Percentiles rank a stretch among this genome's conserved stretches.
phyloP scores from a whole-genome alignment of 2,888 invertebrate genomes.

The Leptinotarsa rubiginosa region DNA sequence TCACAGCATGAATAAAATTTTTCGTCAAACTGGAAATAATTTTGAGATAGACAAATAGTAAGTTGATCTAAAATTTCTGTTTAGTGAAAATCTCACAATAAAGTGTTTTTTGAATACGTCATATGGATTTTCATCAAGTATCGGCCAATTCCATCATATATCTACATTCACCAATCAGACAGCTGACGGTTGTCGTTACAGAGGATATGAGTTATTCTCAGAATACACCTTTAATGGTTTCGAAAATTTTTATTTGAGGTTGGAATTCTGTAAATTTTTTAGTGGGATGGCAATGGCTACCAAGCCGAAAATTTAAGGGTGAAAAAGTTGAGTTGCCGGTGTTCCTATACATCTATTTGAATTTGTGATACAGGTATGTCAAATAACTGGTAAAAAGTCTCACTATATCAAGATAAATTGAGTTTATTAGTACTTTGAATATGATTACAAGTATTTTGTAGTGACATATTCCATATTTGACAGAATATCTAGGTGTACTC shows the following conservation, averaged over 20 bases:
- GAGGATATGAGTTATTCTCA: neutral
- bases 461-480: slow-evolving; percentile 13
- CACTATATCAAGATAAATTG: slow-evolving; percentile 14
- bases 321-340: slow-evolving; percentile 31
- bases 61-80: no score
- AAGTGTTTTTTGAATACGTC: no score
- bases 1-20: no score
- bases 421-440: slow-evolving; percentile 1
- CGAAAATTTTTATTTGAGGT: slow-evolving; percentile 22
- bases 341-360: slow-evolving; percentile 32
- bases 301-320: slow-evolving; percentile 29
- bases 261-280: slow-evolving; percentile 19
- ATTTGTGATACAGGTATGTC: slow-evolving; percentile 30
- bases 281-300: slow-evolving; percentile 38
- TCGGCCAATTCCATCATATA: no score
- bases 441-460: slow-evolving; percentile 12
- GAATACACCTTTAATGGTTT: neutral
- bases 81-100: no score
- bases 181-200: neutral
- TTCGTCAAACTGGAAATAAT: no score
- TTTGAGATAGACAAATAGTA: no score
- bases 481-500: neutral
- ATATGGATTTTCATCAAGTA: no score
- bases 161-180: neutral
- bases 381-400: neutral